Evolutionary conservation across 2,888 invertebrate genomes (phyloP).

Genomic region (Eretmocerus hayati): DNA sequence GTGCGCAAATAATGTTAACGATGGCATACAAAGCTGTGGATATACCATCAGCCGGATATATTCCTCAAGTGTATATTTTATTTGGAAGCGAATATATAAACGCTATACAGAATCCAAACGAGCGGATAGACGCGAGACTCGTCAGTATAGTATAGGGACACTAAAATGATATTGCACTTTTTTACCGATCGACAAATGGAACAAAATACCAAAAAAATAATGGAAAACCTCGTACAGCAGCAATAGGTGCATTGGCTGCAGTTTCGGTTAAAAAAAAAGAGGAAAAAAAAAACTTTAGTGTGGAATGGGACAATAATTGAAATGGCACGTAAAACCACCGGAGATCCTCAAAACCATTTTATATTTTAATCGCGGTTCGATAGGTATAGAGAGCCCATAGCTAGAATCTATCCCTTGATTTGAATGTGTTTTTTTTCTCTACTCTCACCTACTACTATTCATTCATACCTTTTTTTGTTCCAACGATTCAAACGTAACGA

Average conservation of each 20-base stretch:
- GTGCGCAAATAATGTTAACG: conserved; percentile 17
- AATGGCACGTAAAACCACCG: conserved; percentile 42
- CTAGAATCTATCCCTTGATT: conserved; percentile 25
- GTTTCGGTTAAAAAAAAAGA: conserved; percentile 12
- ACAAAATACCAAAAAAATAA: conserved; percentile 27
- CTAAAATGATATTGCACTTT: conserved; percentile 41
- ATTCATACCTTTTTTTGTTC: conserved; percentile 8
- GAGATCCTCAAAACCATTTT: conserved; percentile 42
- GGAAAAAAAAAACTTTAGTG: conserved; percentile 34
- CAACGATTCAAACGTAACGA: no score
- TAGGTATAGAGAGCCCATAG: conserved; percentile 24
- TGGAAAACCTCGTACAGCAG: conserved; percentile 34
- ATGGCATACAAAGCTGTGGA: conserved; percentile 10
- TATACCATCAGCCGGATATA: conserved; percentile 13
- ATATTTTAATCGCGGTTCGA: conserved; percentile 41
- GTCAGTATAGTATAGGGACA: no score
- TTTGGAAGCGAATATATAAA: conserved; percentile 26
- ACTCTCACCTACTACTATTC: conserved; percentile 3
- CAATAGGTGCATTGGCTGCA: no score
- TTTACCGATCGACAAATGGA: conserved; percentile 33
- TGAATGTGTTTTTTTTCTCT: conserved; percentile 18
- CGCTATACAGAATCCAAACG: conserved; percentile 31
- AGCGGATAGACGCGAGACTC: no score
- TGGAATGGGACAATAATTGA: conserved; percentile 39
- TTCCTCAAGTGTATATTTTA: conserved; percentile 24